Percentiles rank a stretch among this genome's conserved stretches.
phyloP scores from a whole-genome alignment of 2,113 vertebrate species.

The Chunga burmeisteri region DNA sequence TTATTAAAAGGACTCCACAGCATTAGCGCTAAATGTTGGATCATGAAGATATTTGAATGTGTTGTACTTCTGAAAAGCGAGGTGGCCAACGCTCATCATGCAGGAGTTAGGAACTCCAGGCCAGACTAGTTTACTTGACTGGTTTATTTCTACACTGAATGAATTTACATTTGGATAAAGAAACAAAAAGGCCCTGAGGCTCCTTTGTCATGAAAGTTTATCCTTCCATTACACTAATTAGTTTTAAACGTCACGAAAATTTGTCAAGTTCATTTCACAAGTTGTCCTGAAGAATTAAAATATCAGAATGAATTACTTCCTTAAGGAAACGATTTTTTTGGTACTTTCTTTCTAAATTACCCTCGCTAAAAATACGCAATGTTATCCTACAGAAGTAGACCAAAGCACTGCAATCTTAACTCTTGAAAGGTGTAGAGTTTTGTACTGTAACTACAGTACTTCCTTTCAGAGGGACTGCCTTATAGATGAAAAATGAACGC shows the following conservation, averaged over 20 bases:
- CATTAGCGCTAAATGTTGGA: not conserved
- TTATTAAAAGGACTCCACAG: not conserved
- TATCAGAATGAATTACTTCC: not conserved
- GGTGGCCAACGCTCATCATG: not conserved
- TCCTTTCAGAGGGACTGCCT: not conserved
- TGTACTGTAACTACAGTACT: not conserved
- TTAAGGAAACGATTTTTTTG: not conserved
- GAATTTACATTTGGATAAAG: not conserved
- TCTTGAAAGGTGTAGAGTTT: not conserved
- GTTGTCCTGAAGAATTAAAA: conserved; percentile 16
- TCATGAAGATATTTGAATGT: not conserved
- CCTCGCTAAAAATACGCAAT: not conserved
- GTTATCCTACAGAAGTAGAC: not conserved
- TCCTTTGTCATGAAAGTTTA: not conserved
- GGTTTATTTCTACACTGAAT: not conserved
- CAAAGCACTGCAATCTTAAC: not conserved
- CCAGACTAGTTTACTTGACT: not conserved
- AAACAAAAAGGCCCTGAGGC: not conserved
- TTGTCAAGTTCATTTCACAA: conserved; percentile 25
- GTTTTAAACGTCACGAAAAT: not conserved
- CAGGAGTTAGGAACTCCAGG: not conserved
- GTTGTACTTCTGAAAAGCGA: not conserved
- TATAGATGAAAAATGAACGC: not conserved
- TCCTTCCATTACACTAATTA: conserved; percentile 9
- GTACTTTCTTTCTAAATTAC: conserved; percentile 8